phyloP scores from a whole-genome alignment of 2,797 vertebrate genomes.

The Uromys caudimaculatus region DNA sequence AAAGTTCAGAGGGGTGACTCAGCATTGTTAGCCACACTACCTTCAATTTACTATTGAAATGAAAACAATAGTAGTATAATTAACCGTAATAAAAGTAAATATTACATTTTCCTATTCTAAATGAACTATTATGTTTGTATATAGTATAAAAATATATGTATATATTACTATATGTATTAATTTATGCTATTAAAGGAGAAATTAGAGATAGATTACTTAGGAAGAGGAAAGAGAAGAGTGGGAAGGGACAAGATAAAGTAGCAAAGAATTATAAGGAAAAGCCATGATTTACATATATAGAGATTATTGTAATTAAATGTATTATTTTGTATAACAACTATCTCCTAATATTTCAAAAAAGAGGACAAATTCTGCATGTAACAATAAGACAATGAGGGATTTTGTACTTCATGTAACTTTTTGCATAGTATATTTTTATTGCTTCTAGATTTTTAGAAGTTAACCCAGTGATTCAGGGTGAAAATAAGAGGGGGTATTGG shows the following conservation, averaged over 20 bases:
- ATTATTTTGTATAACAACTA: neutral
- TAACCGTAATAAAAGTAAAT: neutral
- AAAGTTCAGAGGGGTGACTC: neutral
- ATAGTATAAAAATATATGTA: neutral
- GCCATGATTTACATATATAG: neutral
- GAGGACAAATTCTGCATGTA: neutral
- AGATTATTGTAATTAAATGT: neutral
- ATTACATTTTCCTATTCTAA: neutral
- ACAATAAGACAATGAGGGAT: neutral
- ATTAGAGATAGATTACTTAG: neutral
- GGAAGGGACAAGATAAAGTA: neutral
- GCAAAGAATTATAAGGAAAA: neutral
- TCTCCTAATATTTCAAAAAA: neutral
- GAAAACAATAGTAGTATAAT: neutral
- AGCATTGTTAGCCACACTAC: neutral
- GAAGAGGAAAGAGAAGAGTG: too few relatives aligned
- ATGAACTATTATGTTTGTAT: neutral
- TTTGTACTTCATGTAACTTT: neutral
- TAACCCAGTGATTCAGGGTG: neutral
- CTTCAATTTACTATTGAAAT: neutral
- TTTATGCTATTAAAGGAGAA: neutral
- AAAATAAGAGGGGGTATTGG: neutral
- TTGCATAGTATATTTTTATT: neutral
- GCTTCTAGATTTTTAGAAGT: conserved; percentile 26
- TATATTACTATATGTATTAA: neutral